Evolutionary conservation across 2,888 invertebrate species (phyloP), one percentile per base, ranked within the genome.

Genomic region (Melipona beecheii): DNA sequence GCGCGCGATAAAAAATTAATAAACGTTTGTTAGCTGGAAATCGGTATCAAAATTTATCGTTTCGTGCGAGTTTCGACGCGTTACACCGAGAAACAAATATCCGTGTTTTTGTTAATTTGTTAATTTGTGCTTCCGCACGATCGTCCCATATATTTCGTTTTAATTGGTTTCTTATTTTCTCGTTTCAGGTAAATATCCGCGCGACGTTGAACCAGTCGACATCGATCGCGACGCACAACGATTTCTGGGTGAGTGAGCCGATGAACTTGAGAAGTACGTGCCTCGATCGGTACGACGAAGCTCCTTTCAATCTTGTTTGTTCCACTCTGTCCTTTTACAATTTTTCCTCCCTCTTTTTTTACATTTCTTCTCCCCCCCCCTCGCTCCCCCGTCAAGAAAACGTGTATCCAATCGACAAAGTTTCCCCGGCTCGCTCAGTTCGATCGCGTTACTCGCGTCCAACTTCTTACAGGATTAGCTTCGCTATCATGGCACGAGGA

Each of bases 151-250:
- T 27, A 13, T 17, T n/a, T 49, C 13, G 6, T 52, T 21, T 13
- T 27, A 52, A 52, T 52, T 21, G 36, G 54, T 66, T 2, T 54
- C 58, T 17, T 58, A 86, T 77, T 81, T 82, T 72, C 89, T 81
- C 90, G 92, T 92, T 92, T 71, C 92, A 92, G 92, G 92, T 92
- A 91, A 92, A 90, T 88, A 83, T 89, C 85, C 56, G 64, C 21
- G 21, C 27, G 13, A 54, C 43, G 27, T 52, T 27, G 43, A 66
- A 65, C 24, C 43, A 74, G 19, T 80, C 13, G 69, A 60, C 68
- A 71, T 70, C 71, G 75, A 50, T 75, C 21, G 31, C 62, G 54
- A 65, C 54, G 70, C 60, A 9, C 36, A 36, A 36, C 43, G 52
- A 71, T 50, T 79, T 72, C 52, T 58, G 70, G 75, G 79, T 75